phyloP scores from a whole-genome alignment of 2,113 vertebrate species.

The Ailuropoda melanoleuca region DNA sequence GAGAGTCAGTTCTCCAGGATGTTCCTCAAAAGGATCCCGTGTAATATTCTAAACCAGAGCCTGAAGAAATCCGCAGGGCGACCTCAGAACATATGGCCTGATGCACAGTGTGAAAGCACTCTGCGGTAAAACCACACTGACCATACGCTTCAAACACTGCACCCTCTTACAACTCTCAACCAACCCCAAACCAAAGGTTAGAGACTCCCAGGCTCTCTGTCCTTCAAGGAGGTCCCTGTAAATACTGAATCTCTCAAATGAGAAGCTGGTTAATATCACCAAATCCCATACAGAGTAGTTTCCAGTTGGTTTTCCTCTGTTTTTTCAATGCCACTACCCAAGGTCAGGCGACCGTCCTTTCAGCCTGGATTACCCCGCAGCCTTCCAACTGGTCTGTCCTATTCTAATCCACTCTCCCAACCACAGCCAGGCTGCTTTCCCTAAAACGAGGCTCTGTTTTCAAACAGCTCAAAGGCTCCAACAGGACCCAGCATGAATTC shows the following conservation, averaged over 20 bases:
- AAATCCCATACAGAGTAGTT: not conserved
- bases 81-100: not conserved
- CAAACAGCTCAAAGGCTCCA: not conserved
- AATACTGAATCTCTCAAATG: not conserved
- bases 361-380: not conserved
- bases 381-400: not conserved
- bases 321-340: not conserved
- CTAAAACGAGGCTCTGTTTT: not conserved
- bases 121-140: not conserved
- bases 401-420: not conserved
- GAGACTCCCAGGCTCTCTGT: not conserved
- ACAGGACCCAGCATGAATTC: not conserved
- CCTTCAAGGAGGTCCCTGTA: not conserved
- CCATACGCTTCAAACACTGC: not conserved
- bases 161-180: not conserved
- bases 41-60: not conserved
- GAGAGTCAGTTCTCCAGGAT: not conserved
- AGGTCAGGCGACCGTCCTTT: not conserved
- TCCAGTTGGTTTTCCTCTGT: not conserved
- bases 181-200: not conserved
- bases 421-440: not conserved
- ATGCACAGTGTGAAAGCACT: not conserved
- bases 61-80: not conserved
- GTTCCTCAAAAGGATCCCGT: not conserved
- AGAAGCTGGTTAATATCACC: not conserved